A percentile compares a stretch with the other conserved stretches of the same genome.
These are phyloP conservation scores for Echeneis naucrates DNA, from an alignment of 2,797 vertebrate genomes.

Conservation along the genomic window DNA sequence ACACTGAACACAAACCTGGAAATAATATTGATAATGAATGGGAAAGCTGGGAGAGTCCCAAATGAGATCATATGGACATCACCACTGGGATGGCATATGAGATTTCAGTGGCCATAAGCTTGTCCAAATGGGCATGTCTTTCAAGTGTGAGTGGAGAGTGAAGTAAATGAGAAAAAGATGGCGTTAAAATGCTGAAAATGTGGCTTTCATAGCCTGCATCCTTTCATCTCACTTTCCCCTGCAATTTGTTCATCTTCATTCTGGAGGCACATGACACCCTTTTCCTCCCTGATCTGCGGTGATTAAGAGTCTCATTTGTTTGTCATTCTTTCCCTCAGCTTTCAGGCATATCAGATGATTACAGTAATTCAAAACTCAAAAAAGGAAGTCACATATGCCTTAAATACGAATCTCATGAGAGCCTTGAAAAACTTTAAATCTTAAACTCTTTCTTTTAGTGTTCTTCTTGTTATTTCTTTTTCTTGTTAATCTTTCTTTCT, in stretches of 20 bases:
- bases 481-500: not conserved
- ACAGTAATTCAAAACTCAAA: not conserved
- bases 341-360: not conserved
- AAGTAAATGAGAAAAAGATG: not conserved
- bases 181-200: not conserved
- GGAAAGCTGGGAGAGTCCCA: not conserved
- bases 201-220: not conserved
- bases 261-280: not conserved
- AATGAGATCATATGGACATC: not conserved
- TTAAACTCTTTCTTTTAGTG: not conserved
- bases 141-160: not conserved
- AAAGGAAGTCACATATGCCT: not conserved
- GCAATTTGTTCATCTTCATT: not conserved
- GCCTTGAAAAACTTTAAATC: not conserved
- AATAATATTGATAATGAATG: not conserved
- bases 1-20: constrained; percentile 9
- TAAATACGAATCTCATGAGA: not conserved
- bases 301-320: not conserved
- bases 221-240: not conserved
- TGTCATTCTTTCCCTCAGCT: not conserved
- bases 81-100: not conserved
- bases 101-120: not conserved
- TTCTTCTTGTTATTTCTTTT: too few relatives aligned
- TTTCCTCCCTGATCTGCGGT: not conserved
- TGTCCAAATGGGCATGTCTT: not conserved